Evolutionary conservation across 92 coral and sea anemone genomes (phyloP), one percentile per base, ranked within the genome.

Genomic region (Zoanthus sociatus): DNA sequence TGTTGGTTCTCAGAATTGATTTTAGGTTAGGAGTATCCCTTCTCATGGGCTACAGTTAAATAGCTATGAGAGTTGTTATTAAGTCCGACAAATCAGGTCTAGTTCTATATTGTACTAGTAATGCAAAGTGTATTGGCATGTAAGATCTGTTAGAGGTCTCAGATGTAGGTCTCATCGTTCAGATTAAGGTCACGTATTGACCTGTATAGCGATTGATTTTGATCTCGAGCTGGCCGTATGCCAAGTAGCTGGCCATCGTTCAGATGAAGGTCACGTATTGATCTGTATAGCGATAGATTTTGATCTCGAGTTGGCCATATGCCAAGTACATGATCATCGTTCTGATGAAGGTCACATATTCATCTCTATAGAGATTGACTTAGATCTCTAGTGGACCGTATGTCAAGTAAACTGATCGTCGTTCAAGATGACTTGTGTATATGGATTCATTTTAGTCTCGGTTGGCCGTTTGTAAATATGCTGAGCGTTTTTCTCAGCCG

Each of bases 1-100:
- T 85, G 47, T 26, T 85, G 47, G 88, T 73, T 26, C 66, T 85
- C 50, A 78, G 88, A 16, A 60, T 89, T 10, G 68, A 61, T 54
- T 58, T 55, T 68, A 71, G 76, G 76, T 71, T 42, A 71, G 78
- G 54, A 15, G 54, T 6, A 37, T 72, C 53, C 30, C 31, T 45
- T 45, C 56, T 46, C 31, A 68, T 68, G 73, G 42, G 73, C 73
- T 68, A 21, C 44, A 68, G 73, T 68, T 68, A 68, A 68, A 21
- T 68, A 21, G 73, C 73, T 21, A 68, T 68, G 44, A 68, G 71
- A 66, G 71, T 66, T 66, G 71, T 66, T 66, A 66, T 66, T 68
- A 21, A 68, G 73, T 21, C 73, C 73, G 73, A 68, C 73, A 21
- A 68, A 68, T 68, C 3, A 68, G 73, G 73, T 68, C 44, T 21